A percentile compares a stretch with the other conserved stretches of the same genome.
Conservation (phyloP, 2,888 invertebrate species). For the Candidula unifasciata region DNA sequence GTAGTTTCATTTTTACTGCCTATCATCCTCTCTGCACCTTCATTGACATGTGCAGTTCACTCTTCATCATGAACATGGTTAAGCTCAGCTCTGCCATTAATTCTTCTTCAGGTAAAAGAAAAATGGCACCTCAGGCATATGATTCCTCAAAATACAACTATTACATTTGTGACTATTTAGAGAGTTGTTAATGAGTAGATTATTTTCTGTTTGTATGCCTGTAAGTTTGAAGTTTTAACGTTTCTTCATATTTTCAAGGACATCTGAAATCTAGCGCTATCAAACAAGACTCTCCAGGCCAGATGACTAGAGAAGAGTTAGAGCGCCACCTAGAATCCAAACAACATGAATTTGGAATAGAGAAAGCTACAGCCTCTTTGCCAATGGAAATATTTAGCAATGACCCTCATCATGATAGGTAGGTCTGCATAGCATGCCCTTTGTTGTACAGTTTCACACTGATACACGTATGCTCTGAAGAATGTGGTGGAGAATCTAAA, state of each 20-base stretch:
- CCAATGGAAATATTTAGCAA: conserved; percentile 97
- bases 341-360: conserved; percentile 84
- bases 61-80: too few species aligned
- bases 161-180: too few species aligned
- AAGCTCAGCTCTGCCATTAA: too few species aligned
- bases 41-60: too few species aligned
- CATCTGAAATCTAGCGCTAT: conserved; percentile 30
- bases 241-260: background rate
- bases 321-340: conserved; percentile 92
- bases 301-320: conserved; percentile 94
- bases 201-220: background rate
- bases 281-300: conserved; percentile 77
- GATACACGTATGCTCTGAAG: too few species aligned
- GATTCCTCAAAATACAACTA: too few species aligned
- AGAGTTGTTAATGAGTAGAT: too few species aligned
- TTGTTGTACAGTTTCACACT: too few species aligned
- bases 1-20: background rate
- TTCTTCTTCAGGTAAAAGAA: too few species aligned
- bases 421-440: conserved; percentile 5
- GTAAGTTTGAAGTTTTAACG: background rate
- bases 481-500: too few species aligned
- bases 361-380: conserved; percentile 91
- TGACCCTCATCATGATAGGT: conserved; percentile 83
- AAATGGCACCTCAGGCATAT: too few species aligned
- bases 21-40: too few species aligned